Evolutionary conservation across 1,140 invertebrate genomes (phyloP), one percentile per base, ranked within the genome.

Genomic region (Hydropsyche tenuis): DNA sequence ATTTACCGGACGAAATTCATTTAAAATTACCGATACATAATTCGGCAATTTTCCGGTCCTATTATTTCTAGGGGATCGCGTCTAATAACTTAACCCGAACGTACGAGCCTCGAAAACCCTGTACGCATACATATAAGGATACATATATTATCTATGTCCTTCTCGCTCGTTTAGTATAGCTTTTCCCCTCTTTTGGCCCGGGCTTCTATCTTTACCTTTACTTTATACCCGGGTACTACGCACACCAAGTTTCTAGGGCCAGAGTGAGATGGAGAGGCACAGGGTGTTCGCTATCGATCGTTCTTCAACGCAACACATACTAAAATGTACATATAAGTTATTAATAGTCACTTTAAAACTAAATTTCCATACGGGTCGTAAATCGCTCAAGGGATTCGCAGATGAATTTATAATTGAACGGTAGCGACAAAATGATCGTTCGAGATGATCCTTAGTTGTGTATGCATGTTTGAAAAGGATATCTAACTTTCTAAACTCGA

Each of bases 1-100:
- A n/a, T n/a, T n/a, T n/a, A n/a, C n/a, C n/a, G n/a, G 30, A 37
- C 30, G 9, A 37, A 37, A 37, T 37, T 37, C 30, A 9, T 37
- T 37, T 48, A 68, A 48, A 48, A 53, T 53, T 53, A 42, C 37
- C 42, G 63, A 63, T 25, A 63, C 76, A 78, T 78, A 78, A 78
- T 78, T 78, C 51, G 76, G 76, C 76, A 78, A 78, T 78, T 78
- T 77, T 78, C 76, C 71, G 74, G 74, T 78, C 74, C 74, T 78
- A 78, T 78, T 78, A 78, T 78, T 78, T 78, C 74, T 71, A 23
- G 70, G 73, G 76, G 76, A 73, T 75, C 66, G 76, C 72, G 65
- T 43, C 73, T 63, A 78, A 78, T 78, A 78, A 75, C 46, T 78
- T 78, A 78, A 75, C 76, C 72, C 42, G 63, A 74, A 75, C 72